Base-by-base conservation (phyloP, 2,797 vertebrate genomes). In the Garrulus glandarius region DNA sequence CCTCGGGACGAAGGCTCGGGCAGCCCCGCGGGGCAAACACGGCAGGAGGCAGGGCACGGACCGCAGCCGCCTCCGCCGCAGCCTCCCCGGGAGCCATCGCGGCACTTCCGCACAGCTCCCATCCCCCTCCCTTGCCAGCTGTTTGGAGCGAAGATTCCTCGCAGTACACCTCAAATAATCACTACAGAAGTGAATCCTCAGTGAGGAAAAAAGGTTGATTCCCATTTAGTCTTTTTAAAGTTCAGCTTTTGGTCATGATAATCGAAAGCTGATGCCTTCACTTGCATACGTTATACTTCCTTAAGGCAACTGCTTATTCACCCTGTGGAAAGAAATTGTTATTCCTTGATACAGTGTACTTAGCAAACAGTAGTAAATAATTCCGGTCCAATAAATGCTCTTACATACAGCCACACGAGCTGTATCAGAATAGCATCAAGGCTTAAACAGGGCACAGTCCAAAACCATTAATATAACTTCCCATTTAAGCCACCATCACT, bases 131-230 rank as follows among this genome's bases (percentile, higher is more conserved):
- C 21, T 5, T 7, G 21, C 13, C 26, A 5, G 15, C 49, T 19
- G 6, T 2, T 11, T 1, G 6, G 11, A 41, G 3, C 3, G 3
- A 21, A 15, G 5, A 1, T 5, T 1, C 22, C 21, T 67, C 37
- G 9, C 18, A 18, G 3, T 0, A 0, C 4, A 0, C 9, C 5
- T 12, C 30, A 34, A 44, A 4, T 6, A 3, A 10, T 2, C 4
- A 0, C 24, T 7, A 4, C 0, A 15, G 5, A 39, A 15, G 2
- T 2, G 5, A 61, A 39, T 11, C 8, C 4, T 34, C 8, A 10
- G 2, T 5, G 27, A 76, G 4, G 2, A 9, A 7, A 74, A 43
- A 5, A 5, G 4, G 1, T 8, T 9, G 3, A 2, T 34, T 8
- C 7, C 17, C 10, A 0, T 18, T 57, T 8, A 14, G 3, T 46